Conservation (phyloP, 1,140 invertebrate genomes). For the Achroia grisella region DNA sequence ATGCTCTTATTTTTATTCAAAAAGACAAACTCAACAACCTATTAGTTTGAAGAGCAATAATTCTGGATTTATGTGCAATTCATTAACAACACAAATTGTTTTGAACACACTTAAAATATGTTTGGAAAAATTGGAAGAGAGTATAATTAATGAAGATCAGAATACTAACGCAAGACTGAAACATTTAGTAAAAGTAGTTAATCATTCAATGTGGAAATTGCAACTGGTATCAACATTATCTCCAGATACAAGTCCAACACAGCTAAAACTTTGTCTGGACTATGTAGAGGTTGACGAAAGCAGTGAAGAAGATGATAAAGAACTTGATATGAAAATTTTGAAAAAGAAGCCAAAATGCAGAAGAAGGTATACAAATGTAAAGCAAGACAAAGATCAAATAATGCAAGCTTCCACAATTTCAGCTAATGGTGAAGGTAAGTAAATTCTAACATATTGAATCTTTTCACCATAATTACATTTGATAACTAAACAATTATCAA, state of each 20-base stretch:
- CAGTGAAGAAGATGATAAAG: constrained; percentile 59
- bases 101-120: constrained; percentile 63
- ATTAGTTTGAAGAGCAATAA: constrained; percentile 30
- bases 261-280: constrained; percentile 54
- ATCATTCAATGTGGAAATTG: constrained; percentile 67
- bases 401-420: constrained; percentile 62
- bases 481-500: too few relatives aligned
- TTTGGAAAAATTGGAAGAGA: constrained; percentile 48
- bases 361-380: constrained; percentile 46
- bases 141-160: constrained; percentile 25
- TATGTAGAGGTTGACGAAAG: constrained; percentile 64
- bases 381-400: constrained; percentile 44
- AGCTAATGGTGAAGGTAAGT: constrained; percentile 50
- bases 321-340: constrained; percentile 32
- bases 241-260: constrained; percentile 48
- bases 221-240: constrained; percentile 64
- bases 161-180: constrained; percentile 32
- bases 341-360: constrained; percentile 56
- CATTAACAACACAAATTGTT: constrained; percentile 57
- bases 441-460: neutral
- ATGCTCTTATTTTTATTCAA: constrained; percentile 69
- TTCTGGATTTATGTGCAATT: constrained; percentile 64
- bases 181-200: constrained; percentile 51
- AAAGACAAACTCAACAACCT: constrained; percentile 47
- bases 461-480: too few relatives aligned